These are phyloP conservation scores for Lipotes vexillifer DNA, from an alignment of 2,113 vertebrate species.

Conservation along the genomic window DNA sequence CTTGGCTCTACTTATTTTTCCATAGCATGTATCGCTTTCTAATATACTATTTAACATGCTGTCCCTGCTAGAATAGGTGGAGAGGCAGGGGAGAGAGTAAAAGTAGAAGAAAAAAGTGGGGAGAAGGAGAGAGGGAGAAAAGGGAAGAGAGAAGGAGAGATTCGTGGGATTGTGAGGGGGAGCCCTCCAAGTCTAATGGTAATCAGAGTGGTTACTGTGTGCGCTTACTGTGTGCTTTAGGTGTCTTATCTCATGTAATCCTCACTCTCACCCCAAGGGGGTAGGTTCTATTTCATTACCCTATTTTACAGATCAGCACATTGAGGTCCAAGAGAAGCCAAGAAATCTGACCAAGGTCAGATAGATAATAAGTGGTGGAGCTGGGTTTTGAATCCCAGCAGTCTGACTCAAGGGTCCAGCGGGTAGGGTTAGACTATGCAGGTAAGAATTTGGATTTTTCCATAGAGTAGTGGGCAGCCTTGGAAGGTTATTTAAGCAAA, in stretches of 20 bases:
- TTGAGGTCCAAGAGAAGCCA: not conserved
- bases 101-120: not conserved
- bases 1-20: not conserved
- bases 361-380: not conserved
- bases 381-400: not conserved
- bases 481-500: not conserved
- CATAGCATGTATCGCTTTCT: not conserved
- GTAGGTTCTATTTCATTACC: not conserved
- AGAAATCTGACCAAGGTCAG: not conserved
- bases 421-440: not conserved
- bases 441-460: not conserved
- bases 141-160: not conserved
- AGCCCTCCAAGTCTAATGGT: not conserved
- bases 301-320: not conserved
- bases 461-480: not conserved
- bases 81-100: not conserved
- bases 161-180: fast-evolving
- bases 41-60: not conserved
- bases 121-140: not conserved
- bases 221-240: not conserved
- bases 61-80: not conserved
- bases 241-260: not conserved
- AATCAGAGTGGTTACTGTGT: fast-evolving
- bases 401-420: not conserved
- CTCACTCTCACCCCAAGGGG: not conserved